These are phyloP conservation scores for Dolomedes plantarius DNA, from an alignment of 2,888 invertebrate species.

Conservation along the genomic window DNA sequence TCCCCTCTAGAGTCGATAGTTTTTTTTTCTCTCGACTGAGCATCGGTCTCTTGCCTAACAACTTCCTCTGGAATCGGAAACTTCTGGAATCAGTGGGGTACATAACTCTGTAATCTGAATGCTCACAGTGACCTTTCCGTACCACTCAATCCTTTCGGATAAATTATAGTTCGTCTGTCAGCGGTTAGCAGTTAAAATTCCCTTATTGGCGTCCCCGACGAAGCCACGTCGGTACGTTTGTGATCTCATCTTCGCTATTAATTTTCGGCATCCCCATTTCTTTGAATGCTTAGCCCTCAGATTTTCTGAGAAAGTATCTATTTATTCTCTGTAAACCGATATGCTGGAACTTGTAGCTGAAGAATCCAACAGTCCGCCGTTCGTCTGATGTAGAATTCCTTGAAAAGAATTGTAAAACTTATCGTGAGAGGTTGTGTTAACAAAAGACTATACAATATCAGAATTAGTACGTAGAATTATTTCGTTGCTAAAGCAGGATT, in stretches of 20 bases:
- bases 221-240: not conserved
- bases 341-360: no score
- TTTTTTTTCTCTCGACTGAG: not conserved
- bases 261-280: not conserved
- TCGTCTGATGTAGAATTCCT: no score
- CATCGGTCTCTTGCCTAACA: not conserved
- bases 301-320: not conserved
- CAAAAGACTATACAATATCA: no score
- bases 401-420: no score
- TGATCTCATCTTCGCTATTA: not conserved
- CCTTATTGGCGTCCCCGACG: not conserved
- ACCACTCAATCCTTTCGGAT: not conserved
- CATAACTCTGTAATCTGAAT: not conserved
- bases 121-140: not conserved
- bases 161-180: not conserved
- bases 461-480: no score
- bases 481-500: no score
- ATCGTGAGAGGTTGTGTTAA: no score
- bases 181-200: not conserved
- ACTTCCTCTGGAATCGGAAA: not conserved
- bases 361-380: no score
- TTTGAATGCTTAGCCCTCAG: not conserved
- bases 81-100: not conserved
- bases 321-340: not conserved
- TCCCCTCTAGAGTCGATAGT: not conserved